Percentiles rank a stretch among this genome's conserved stretches.
Evolutionary conservation across 1,140 invertebrate genomes (phyloP).

Genomic region (Ridgeia piscesae): DNA sequence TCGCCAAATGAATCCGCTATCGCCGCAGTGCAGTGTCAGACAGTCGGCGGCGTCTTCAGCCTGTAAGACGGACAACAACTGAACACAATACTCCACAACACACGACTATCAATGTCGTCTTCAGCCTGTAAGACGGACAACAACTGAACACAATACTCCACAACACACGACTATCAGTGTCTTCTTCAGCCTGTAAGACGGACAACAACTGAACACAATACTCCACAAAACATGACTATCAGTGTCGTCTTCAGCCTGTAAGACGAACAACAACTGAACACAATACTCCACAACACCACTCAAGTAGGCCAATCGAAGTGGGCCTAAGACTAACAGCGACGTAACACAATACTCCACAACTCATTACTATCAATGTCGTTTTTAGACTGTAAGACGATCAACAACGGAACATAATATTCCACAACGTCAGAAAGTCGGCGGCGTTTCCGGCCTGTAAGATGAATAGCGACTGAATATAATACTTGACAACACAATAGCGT

Average conservation of each 20-base stretch:
- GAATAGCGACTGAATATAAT: background rate
- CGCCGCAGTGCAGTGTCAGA: slow-evolving; percentile 17
- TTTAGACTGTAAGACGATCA: background rate
- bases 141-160: background rate
- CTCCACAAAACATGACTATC: background rate
- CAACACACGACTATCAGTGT: background rate
- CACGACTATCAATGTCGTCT: background rate
- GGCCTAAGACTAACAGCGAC: background rate
- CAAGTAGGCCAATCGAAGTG: background rate
- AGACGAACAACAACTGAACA: background rate
- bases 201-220: background rate
- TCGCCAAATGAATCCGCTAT: slow-evolving; percentile 22
- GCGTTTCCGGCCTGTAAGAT: background rate
- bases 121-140: background rate
- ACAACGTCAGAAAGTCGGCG: background rate
- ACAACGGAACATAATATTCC: background rate
- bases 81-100: background rate
- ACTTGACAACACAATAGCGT: background rate
- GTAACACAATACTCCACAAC: background rate
- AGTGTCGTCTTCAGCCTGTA: background rate
- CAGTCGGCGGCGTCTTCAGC: background rate
- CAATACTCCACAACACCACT: background rate
- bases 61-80: background rate
- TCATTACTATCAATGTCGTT: background rate
- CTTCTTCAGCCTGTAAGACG: background rate